phyloP scores from a whole-genome alignment of 2,888 invertebrate genomes.

The Acanthosoma haemorrhoidale region DNA sequence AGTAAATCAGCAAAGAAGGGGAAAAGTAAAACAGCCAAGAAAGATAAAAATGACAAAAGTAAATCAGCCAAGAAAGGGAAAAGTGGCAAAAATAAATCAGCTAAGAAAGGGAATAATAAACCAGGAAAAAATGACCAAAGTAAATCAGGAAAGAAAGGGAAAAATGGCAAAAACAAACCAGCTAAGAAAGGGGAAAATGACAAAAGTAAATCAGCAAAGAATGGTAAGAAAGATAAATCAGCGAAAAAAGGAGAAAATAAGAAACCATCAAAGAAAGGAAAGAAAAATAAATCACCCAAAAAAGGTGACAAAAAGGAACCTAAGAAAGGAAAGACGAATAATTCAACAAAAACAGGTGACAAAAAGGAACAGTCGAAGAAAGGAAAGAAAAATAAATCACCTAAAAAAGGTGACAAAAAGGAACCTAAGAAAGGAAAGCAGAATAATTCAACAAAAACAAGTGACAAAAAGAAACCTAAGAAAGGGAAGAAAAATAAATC shows the following conservation, averaged over 20 bases:
- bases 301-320: neutral
- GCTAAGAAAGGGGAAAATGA: neutral
- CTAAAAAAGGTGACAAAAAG: neutral
- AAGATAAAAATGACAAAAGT: no score
- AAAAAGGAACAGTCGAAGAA: no score
- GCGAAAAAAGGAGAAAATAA: neutral
- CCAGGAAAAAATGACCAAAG: no score
- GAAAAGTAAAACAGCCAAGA: no score
- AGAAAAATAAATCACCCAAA: neutral
- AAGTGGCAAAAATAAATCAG: no score
- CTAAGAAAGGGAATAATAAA: no score
- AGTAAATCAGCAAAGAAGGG: no score
- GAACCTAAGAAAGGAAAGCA: neutral
- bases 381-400: neutral
- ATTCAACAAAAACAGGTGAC: no score
- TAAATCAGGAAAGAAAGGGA: neutral
- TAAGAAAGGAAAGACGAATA: neutral
- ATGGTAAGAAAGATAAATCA: neutral
- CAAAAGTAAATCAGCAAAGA: neutral
- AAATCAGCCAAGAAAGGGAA: no score
- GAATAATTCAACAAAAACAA: no score
- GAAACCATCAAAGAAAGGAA: neutral
- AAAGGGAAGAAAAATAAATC: neutral
- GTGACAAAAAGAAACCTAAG: neutral
- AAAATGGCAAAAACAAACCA: no score